Evolutionary conservation across 1,140 invertebrate genomes (phyloP).

Genomic region (Monomorium pharaonis): DNA sequence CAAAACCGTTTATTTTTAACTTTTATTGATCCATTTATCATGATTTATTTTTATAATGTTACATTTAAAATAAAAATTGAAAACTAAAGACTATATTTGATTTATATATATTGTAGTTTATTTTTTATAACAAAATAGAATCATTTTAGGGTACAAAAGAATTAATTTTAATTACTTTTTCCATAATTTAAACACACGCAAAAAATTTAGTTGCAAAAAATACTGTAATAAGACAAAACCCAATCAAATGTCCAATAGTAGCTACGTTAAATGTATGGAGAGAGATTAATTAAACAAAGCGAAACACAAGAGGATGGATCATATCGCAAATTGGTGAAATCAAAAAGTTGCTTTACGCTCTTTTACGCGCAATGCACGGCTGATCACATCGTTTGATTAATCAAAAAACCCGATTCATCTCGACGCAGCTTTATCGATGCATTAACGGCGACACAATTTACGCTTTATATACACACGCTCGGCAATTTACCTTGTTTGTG

Average conservation of each 20-base stretch:
- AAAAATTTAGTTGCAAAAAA: not conserved
- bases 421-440: slow-evolving; percentile 20
- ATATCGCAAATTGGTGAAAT: slow-evolving; percentile 2
- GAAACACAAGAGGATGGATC: not conserved
- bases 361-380: slow-evolving; percentile 1
- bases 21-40: not conserved
- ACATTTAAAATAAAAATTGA: not conserved
- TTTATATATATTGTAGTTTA: not conserved
- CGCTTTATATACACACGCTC: not conserved
- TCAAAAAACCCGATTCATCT: slow-evolving; percentile 30
- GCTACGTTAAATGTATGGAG: not conserved
- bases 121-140: not conserved
- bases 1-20: not conserved
- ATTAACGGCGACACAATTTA: slow-evolving; percentile 39
- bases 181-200: too few species aligned
- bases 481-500: slow-evolving; percentile 12
- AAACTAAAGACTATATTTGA: not conserved
- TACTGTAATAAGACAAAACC: not conserved
- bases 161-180: not conserved
- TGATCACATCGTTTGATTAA: slow-evolving; percentile 43
- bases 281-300: slow-evolving; percentile 16
- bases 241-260: not conserved
- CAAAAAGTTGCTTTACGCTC: not conserved
- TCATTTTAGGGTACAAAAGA: not conserved
- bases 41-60: not conserved